Evolutionary conservation across 2,888 invertebrate genomes (phyloP).

Genomic region (Scaptomyza polygonia): DNA sequence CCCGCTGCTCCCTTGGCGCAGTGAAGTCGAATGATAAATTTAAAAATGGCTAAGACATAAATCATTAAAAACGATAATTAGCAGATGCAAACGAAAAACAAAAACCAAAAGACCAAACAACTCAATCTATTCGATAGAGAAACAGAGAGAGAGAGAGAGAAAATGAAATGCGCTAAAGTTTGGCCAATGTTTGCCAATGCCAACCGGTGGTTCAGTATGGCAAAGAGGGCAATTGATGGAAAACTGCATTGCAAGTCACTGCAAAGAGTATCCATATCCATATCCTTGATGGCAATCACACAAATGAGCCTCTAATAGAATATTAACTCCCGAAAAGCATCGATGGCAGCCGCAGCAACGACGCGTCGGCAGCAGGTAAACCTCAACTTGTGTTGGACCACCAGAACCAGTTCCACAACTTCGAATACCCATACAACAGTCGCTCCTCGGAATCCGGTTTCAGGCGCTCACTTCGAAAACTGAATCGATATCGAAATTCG

Average conservation of each 20-base stretch:
- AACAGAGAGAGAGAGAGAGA: neutral
- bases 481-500: constrained; percentile 61
- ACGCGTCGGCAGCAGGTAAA: constrained; percentile 58
- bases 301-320: constrained; percentile 83
- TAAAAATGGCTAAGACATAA: constrained; percentile 67
- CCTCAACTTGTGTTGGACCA: constrained; percentile 44
- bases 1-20: constrained; percentile 31
- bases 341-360: constrained; percentile 42
- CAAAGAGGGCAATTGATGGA: constrained; percentile 38
- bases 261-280: constrained; percentile 64
- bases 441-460: constrained; percentile 66
- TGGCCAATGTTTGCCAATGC: constrained; percentile 26
- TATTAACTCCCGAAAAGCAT: constrained; percentile 79
- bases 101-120: constrained; percentile 28
- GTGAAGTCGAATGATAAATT: constrained; percentile 51
- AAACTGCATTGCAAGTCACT: constrained; percentile 40
- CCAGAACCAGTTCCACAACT: constrained; percentile 61
- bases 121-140: constrained; percentile 20
- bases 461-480: constrained; percentile 53
- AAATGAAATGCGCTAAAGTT: neutral
- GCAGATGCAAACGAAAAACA: constrained; percentile 57
- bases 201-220: constrained; percentile 36
- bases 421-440: constrained; percentile 20
- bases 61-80: constrained; percentile 73
- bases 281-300: constrained; percentile 82